These are phyloP conservation scores for Odontesthes bonariensis DNA, from an alignment of 2,113 vertebrate species.

Conservation along the genomic window DNA sequence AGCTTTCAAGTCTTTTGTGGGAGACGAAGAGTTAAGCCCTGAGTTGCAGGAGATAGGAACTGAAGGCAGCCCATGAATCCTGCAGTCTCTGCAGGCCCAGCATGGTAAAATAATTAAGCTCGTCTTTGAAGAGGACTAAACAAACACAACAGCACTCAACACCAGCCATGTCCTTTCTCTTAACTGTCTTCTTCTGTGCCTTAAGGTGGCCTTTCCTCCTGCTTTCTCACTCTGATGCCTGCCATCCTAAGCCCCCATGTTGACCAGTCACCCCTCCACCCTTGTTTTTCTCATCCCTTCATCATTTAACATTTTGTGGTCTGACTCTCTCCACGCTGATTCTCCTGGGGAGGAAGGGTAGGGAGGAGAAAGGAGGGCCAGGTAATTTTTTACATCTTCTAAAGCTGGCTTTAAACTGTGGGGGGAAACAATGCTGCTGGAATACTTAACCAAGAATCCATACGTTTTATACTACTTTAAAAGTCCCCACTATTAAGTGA, in stretches of 20 bases:
- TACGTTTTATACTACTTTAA: slow-evolving; percentile 63
- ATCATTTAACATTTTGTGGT: slow-evolving; percentile 43
- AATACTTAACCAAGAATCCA: slow-evolving; percentile 70
- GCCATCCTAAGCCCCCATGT: slow-evolving; percentile 47
- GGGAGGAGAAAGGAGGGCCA: slow-evolving; percentile 44
- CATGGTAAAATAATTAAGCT: slow-evolving; percentile 86
- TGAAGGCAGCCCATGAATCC: slow-evolving; percentile 72
- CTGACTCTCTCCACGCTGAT: slow-evolving; percentile 44
- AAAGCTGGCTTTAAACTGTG: slow-evolving; percentile 62
- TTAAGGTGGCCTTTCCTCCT: slow-evolving; percentile 65
- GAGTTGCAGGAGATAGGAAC: slow-evolving; percentile 66
- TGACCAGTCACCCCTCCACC: slow-evolving; percentile 54
- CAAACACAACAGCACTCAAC: slow-evolving; percentile 85
- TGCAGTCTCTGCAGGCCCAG: slow-evolving; percentile 76
- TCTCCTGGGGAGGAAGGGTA: slow-evolving; percentile 49
- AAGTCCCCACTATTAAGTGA: slow-evolving; percentile 55
- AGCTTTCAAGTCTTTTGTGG: slow-evolving; percentile 17
- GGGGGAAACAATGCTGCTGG: slow-evolving; percentile 59
- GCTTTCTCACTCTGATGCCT: slow-evolving; percentile 80
- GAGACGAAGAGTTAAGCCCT: slow-evolving; percentile 63
- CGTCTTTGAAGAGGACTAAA: slow-evolving; percentile 85
- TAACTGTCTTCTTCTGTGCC: slow-evolving; percentile 31
- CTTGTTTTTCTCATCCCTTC: slow-evolving; percentile 52
- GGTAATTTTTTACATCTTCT: slow-evolving; percentile 73
- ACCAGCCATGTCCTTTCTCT: slow-evolving; percentile 60